Evolutionary conservation across 2,113 vertebrate genomes (phyloP).

Genomic region (Arizona elegans): DNA sequence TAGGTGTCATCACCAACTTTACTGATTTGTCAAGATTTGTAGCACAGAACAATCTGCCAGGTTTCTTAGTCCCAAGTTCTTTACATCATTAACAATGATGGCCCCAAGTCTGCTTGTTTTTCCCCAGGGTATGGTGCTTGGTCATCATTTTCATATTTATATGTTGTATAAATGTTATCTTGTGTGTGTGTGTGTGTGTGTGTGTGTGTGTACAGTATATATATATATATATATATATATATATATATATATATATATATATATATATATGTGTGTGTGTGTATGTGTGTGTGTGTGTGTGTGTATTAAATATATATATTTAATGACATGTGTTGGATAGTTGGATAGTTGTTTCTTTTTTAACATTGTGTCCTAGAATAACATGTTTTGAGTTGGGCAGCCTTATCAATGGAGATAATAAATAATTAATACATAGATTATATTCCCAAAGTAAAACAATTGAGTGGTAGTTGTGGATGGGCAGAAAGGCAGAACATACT

Average conservation of each 20-base stretch:
- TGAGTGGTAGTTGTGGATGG: background rate
- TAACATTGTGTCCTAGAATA: background rate
- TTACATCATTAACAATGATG: background rate
- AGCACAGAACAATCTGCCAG: background rate
- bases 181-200: too few species aligned
- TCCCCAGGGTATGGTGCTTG: background rate
- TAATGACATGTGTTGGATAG: too few species aligned
- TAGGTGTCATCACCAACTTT: background rate
- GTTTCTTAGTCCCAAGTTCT: background rate
- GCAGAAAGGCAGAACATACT: background rate
- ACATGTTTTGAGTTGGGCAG: background rate
- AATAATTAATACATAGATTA: background rate
- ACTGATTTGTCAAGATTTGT: background rate
- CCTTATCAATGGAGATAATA: background rate
- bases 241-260: too few species aligned
- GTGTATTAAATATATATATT: too few species aligned
- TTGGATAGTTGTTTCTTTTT: too few species aligned
- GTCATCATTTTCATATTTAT: too few species aligned
- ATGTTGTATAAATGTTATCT: too few species aligned
- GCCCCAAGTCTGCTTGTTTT: background rate
- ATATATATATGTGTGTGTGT: too few species aligned
- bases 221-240: too few species aligned
- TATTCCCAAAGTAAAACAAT: background rate
- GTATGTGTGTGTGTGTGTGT: too few species aligned
- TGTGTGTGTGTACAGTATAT: too few species aligned